Base-by-base conservation (phyloP, 2,888 invertebrate species). In the Aphodius sticticus region DNA sequence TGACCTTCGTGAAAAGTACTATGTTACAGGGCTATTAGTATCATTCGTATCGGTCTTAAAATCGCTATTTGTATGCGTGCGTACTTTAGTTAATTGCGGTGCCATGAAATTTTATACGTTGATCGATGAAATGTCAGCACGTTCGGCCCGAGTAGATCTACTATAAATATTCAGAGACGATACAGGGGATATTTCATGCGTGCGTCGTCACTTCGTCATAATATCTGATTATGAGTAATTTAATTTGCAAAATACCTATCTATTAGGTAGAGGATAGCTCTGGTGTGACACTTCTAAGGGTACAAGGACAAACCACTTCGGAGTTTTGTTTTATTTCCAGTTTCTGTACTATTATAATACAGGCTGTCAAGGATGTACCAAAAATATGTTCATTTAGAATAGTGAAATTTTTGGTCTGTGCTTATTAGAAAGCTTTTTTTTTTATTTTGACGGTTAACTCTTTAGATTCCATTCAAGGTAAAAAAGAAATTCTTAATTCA, bases 1-100 rank as follows among this genome's bases (percentile, higher is more conserved):
- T 53, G 53, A 53, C 53, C 53, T 53, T 53, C 53, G 53, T 53
- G 53, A 53, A 53, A 53, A 53, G 53, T 53, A 53, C 53, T 53
- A 53, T 53, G 53, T 53, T 53, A 53, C 53, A 53, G 53, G 7
- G 53, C 53, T 53, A 53, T 53, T 53, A 53, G 6, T 53, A 53
- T 53, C 53, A 53, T 53, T 53, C 53, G 53, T 53, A 53, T 53
- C 2, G 53, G 9, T 53, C 53, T 53, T 53, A 53, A 53, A 53
- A 53, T 53, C 53, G 9, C 53, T 53, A 53, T 53, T 53, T 53
- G 53, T 53, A 53, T 5, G 53, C 53, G 53, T 53, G 53, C 12
- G 12, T 53, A 53, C 53, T 53, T 53, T 12, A 53, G 9, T 53
- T 53, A 53, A 53, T 53, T 53, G 53, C 53, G 7, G 53, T 53